Evolutionary conservation across 2,797 vertebrate genomes (phyloP).

Genomic region (Pantherophis vulpinus): DNA sequence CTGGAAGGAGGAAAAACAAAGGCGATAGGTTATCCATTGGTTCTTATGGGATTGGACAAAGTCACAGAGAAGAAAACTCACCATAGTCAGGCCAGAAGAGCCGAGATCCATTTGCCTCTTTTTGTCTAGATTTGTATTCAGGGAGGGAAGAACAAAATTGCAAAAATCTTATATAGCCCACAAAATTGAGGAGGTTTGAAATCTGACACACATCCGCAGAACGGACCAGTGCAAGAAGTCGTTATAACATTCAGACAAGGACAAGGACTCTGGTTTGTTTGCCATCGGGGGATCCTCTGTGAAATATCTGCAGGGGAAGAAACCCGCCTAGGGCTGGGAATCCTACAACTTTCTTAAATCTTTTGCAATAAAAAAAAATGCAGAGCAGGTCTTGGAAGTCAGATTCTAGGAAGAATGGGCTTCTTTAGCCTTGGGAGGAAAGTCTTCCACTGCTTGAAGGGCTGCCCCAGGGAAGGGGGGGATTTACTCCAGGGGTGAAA

Average conservation of each 20-base stretch:
- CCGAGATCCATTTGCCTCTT: background rate
- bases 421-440: background rate
- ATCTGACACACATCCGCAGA: background rate
- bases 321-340: background rate
- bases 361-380: background rate
- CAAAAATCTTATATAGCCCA: background rate
- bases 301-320: background rate
- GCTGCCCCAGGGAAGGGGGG: background rate
- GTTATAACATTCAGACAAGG: background rate
- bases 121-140: background rate
- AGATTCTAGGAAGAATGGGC: background rate
- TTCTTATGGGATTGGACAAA: background rate
- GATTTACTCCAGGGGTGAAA: background rate
- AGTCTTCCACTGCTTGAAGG: background rate
- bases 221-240: no score
- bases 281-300: no score
- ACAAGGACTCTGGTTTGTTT: background rate
- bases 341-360: background rate
- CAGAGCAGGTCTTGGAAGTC: background rate
- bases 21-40: background rate
- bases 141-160: background rate
- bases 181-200: background rate
- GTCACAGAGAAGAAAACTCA: background rate
- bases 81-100: background rate
- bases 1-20: background rate